Evolutionary conservation across 2,113 vertebrate genomes (phyloP).

Genomic region (Eulacestoma nigropectus): DNA sequence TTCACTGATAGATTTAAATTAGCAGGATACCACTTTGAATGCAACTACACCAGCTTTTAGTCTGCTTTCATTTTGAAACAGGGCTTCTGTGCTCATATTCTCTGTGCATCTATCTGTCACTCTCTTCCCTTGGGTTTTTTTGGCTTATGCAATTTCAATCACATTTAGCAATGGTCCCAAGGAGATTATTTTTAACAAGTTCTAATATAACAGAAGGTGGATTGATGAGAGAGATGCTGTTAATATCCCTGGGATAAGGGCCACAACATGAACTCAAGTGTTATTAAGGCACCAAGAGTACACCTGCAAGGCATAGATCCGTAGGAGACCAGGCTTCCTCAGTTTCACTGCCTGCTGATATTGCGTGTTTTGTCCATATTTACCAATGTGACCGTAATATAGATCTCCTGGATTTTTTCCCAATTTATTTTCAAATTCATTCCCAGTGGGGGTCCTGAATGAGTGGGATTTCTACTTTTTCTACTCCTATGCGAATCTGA

Average conservation of each 20-base stretch:
- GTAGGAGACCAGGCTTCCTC: not conserved
- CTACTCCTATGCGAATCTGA: not conserved
- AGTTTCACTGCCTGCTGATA: not conserved
- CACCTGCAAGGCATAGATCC: not conserved
- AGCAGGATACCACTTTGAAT: conserved; percentile 20
- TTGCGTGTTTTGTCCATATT: not conserved
- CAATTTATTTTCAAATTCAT: not conserved
- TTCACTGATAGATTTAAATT: conserved; percentile 48
- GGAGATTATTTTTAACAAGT: conserved; percentile 24
- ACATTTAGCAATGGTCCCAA: conserved; percentile 23
- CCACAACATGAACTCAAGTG: not conserved
- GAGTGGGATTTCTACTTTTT: not conserved
- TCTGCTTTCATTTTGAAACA: conserved; percentile 2
- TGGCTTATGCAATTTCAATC: conserved; percentile 8
- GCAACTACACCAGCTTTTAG: conserved; percentile 37
- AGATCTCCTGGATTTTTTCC: not conserved
- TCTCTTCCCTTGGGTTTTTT: conserved; percentile 1
- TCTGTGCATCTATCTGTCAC: conserved; percentile 25
- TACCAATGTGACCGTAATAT: not conserved
- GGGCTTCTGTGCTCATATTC: conserved; percentile 33
- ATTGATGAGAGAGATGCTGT: not conserved
- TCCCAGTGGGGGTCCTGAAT: not conserved
- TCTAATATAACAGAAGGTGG: not conserved
- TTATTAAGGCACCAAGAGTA: not conserved
- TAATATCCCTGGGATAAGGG: conserved; percentile 1